phyloP scores from a whole-genome alignment of 92 coral and sea anemone genomes.

The Zoanthus gigantus region DNA sequence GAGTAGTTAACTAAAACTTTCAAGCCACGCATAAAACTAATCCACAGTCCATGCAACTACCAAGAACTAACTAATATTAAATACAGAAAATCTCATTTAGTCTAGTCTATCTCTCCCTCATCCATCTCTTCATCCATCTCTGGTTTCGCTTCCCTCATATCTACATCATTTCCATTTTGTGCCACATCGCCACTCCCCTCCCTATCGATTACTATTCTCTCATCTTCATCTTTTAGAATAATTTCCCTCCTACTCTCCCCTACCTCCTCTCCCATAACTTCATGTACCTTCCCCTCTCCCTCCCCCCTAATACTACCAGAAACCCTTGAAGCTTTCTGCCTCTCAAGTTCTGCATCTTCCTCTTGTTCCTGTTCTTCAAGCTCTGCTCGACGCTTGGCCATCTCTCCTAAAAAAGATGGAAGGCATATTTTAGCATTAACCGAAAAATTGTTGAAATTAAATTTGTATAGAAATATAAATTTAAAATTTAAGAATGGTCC shows the following conservation, averaged over 20 bases:
- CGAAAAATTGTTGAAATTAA: too few species aligned
- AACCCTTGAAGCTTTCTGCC: conserved; percentile 73
- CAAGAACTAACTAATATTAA: neutral
- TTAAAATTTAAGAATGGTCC: too few species aligned
- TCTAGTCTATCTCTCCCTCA: conserved; percentile 43
- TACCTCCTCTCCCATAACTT: neutral
- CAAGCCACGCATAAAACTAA: neutral
- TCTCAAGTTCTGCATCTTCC: conserved; percentile 74
- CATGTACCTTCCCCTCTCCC: conserved; percentile 65
- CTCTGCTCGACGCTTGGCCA: conserved; percentile 87
- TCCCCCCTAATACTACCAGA: conserved; percentile 76
- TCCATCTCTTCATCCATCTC: conserved; percentile 33
- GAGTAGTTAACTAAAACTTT: neutral
- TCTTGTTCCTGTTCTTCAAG: conserved; percentile 76
- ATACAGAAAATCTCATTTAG: neutral
- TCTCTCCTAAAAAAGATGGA: conserved; percentile 67
- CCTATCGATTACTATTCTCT: conserved; percentile 18
- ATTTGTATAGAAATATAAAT: too few species aligned
- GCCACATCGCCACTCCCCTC: conserved; percentile 23
- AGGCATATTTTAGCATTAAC: neutral
- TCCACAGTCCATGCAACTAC: neutral
- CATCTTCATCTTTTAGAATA: conserved; percentile 53
- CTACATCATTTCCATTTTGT: conserved; percentile 35
- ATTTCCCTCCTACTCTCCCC: conserved; percentile 60
- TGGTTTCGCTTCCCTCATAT: conserved; percentile 20